Evolutionary conservation across 2,888 invertebrate species (phyloP).

Genomic region (Mythimna vitellina): DNA sequence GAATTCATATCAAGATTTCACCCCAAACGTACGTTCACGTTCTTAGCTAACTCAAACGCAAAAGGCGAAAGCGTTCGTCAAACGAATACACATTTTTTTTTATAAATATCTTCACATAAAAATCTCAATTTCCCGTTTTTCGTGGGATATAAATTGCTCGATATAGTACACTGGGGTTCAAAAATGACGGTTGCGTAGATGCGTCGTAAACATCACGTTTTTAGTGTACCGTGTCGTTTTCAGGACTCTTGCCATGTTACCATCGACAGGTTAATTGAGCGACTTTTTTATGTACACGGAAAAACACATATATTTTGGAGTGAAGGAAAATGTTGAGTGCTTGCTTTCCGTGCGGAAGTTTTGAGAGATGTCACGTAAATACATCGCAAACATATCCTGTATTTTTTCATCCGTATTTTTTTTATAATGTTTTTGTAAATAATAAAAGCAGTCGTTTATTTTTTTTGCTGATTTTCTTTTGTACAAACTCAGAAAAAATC

Average conservation of each 20-base stretch:
- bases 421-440: no score
- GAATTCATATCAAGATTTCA: conserved; percentile 60
- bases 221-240: conserved; percentile 52
- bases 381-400: conserved; percentile 17
- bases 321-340: conserved; percentile 46
- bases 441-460: no score
- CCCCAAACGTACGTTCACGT: conserved; percentile 55
- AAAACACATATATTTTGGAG: conserved; percentile 34
- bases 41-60: conserved; percentile 55
- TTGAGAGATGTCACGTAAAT: conserved; percentile 38
- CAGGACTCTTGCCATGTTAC: conserved; percentile 51
- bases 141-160: conserved; percentile 69
- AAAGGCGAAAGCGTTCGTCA: conserved; percentile 59
- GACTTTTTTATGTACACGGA: conserved; percentile 52
- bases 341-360: conserved; percentile 22
- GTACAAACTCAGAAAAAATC: no score
- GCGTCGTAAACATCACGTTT: conserved; percentile 53
- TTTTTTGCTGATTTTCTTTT: no score
- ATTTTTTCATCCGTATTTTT: conserved; percentile 18
- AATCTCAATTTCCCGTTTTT: conserved; percentile 76
- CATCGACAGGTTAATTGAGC: conserved; percentile 64
- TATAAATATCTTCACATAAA: conserved; percentile 68
- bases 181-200: conserved; percentile 63
- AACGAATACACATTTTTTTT: conserved; percentile 59
- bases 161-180: conserved; percentile 67